Evolutionary conservation across 2,797 vertebrate species (phyloP).

Genomic region (Micromesistius poutassou): DNA sequence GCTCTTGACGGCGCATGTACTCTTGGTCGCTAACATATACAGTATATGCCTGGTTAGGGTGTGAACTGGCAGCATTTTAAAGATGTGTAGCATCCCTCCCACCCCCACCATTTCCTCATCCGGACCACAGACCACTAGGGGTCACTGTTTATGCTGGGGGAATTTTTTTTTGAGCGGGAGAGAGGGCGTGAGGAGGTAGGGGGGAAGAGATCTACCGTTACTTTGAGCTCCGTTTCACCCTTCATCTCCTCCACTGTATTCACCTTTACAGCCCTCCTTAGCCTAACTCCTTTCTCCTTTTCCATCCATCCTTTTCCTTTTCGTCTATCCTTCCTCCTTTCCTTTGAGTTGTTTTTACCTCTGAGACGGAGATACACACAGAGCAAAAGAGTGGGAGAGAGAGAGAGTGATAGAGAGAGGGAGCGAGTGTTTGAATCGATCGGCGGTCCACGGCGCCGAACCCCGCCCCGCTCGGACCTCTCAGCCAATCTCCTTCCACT

Average conservation of each 20-base stretch:
- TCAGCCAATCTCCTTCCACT: slow-evolving; percentile 99
- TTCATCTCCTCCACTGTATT: slow-evolving; percentile 46
- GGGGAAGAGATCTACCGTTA: slow-evolving; percentile 56
- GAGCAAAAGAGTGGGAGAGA: slow-evolving; percentile 75
- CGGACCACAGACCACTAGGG: slow-evolving; percentile 49
- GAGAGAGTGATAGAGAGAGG: slow-evolving; percentile 71
- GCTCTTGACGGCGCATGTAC: slow-evolving; percentile 67
- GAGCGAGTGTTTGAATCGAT: slow-evolving; percentile 75
- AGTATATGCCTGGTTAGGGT: slow-evolving; percentile 71
- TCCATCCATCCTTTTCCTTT: slow-evolving; percentile 43
- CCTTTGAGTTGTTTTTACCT: slow-evolving; percentile 61
- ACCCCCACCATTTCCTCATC: slow-evolving; percentile 39
- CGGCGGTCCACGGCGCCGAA: slow-evolving; percentile 69
- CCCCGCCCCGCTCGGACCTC: slow-evolving; percentile 52
- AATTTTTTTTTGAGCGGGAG: slow-evolving; percentile 18
- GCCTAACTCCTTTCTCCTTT: slow-evolving; percentile 41
- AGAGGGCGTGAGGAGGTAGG: slow-evolving; percentile 44
- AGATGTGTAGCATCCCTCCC: slow-evolving; percentile 47
- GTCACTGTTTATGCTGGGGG: slow-evolving; percentile 60
- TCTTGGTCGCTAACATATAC: slow-evolving; percentile 69
- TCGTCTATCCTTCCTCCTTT: slow-evolving; percentile 34
- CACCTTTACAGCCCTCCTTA: slow-evolving; percentile 57
- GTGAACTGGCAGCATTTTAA: slow-evolving; percentile 69
- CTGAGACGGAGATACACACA: slow-evolving; percentile 76
- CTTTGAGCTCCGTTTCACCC: slow-evolving; percentile 45